These are phyloP conservation scores for Axis porcinus DNA, from an alignment of 2,113 vertebrate species.

Conservation along the genomic window DNA sequence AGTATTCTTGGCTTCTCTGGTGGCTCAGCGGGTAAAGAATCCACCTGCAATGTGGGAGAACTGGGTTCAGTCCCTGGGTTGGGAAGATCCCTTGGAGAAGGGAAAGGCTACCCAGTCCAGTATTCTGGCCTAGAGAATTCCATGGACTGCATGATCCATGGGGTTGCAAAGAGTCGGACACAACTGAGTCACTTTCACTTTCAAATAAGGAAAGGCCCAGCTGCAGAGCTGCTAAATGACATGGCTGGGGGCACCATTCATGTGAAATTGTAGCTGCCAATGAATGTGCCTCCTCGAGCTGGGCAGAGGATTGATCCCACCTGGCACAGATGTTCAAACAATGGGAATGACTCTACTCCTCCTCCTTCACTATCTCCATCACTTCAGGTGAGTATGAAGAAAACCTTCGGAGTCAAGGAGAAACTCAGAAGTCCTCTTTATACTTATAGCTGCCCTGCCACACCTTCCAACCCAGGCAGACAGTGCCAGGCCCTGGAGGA, in stretches of 20 bases:
- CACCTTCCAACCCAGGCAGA: no score
- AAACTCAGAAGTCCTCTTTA: background rate
- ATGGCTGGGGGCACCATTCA: background rate
- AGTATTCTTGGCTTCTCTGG: background rate
- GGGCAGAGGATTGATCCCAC: no score
- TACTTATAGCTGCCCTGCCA: background rate
- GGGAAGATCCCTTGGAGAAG: background rate
- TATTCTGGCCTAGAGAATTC: background rate
- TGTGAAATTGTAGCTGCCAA: background rate
- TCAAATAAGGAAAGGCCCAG: background rate
- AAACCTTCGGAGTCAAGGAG: background rate
- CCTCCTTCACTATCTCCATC: background rate
- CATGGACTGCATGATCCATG: background rate
- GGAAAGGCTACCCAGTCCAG: background rate
- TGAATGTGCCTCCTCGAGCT: background rate
- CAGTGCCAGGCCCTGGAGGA: background rate
- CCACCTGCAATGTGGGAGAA: background rate
- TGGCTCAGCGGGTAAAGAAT: background rate
- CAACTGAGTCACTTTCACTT: background rate
- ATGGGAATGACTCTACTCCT: background rate
- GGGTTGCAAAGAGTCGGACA: background rate
- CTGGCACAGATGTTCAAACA: background rate
- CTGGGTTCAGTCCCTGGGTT: background rate
- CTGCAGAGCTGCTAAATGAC: background rate
- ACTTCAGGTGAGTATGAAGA: background rate